Percentiles rank a stretch among this genome's conserved stretches.
phyloP scores from a whole-genome alignment of 2,888 invertebrate species.

The Tipula lateralis region DNA sequence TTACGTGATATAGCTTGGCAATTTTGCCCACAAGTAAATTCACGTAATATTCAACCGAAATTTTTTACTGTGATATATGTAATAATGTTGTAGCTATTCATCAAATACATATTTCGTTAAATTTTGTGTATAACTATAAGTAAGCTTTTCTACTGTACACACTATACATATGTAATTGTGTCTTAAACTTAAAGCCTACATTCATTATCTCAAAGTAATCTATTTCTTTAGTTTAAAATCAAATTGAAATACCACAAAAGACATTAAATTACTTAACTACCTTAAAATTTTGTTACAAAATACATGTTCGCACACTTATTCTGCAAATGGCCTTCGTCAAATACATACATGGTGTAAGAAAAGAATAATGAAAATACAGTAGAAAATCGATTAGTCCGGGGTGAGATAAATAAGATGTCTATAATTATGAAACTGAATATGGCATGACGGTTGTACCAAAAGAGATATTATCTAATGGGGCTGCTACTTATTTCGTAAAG shows the following conservation, averaged over 20 bases:
- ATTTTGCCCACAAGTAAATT: no score
- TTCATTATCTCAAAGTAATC: neutral
- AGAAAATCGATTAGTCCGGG: neutral
- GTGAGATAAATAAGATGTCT: neutral
- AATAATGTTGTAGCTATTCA: no score
- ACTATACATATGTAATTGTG: neutral
- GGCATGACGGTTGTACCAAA: neutral
- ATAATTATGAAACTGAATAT: neutral
- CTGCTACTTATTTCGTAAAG: no score
- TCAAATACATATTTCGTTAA: neutral
- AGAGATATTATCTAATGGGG: no score
- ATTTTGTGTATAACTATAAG: neutral
- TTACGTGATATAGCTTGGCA: neutral
- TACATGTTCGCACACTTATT: neutral
- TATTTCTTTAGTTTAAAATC: neutral
- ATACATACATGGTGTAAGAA: neutral
- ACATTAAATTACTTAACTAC: neutral
- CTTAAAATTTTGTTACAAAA: neutral
- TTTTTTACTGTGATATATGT: no score
- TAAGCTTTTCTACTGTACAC: neutral
- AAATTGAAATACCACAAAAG: neutral
- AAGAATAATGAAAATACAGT: neutral
- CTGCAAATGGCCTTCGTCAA: neutral
- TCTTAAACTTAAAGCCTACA: neutral
- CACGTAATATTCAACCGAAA: no score